Conservation (phyloP, 2,888 invertebrate genomes). For the Pimpla rufipes region DNA sequence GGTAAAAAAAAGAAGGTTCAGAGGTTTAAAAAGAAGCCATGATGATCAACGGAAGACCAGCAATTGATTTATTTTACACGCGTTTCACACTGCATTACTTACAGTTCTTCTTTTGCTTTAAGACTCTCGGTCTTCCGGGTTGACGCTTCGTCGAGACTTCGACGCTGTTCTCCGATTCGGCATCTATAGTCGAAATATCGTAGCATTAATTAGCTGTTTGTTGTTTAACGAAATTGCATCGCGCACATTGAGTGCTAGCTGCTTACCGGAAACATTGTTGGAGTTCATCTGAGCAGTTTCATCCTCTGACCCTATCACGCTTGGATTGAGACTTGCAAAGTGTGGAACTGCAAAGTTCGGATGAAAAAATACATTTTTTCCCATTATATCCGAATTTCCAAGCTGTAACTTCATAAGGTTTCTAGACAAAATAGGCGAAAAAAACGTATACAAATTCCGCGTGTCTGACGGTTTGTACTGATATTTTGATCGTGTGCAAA, state of each 20-base stretch:
- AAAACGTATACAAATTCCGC: no score
- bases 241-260: not conserved
- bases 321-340: conserved; percentile 64
- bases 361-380: not conserved
- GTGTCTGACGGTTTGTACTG: no score
- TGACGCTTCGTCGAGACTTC: conserved; percentile 87
- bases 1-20: not conserved
- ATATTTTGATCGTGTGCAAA: no score
- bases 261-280: conserved; percentile 76
- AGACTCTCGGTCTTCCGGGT: conserved; percentile 86
- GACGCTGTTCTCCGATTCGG: conserved; percentile 83
- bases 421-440: not conserved
- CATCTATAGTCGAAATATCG: conserved; percentile 74
- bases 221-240: not conserved
- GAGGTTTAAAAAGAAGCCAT: conserved; percentile 11
- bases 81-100: conserved; percentile 63
- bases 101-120: conserved; percentile 81
- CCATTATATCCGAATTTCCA: not conserved
- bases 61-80: conserved; percentile 23
- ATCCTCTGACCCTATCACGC: conserved; percentile 71
- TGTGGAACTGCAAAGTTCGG: conserved; percentile 72
- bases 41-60: not conserved
- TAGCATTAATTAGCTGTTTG: conserved; percentile 4
- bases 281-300: conserved; percentile 72
- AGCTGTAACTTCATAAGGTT: not conserved